A percentile compares a stretch with the other conserved stretches of the same genome.
Conservation (phyloP, 2,888 invertebrate genomes). For the Orchesellides sinensis region DNA sequence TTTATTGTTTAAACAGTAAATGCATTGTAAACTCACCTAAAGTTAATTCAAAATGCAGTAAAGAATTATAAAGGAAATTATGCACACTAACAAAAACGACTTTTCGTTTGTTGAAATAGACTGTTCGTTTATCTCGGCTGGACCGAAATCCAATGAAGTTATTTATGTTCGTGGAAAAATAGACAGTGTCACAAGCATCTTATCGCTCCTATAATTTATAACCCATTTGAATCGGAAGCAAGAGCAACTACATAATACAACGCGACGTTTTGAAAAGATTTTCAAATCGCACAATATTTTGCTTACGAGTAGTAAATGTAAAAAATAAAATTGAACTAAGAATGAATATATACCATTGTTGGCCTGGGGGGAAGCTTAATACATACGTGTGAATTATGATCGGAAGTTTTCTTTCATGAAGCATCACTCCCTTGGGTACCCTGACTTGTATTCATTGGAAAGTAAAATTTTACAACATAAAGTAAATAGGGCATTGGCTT, state of each 20-base stretch:
- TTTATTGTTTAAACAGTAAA: no score
- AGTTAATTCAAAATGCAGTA: no score
- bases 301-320: slow-evolving; percentile 2
- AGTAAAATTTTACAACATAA: slow-evolving; percentile 42
- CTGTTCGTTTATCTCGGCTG: slow-evolving; percentile 50
- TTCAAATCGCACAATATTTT: slow-evolving; percentile 25
- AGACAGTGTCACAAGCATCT: slow-evolving; percentile 64
- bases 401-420: slow-evolving; percentile 66
- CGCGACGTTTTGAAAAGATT: neutral
- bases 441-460: slow-evolving; percentile 46
- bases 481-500: slow-evolving; percentile 56
- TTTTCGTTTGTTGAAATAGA: no score
- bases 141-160: slow-evolving; percentile 55
- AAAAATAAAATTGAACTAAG: slow-evolving; percentile 32
- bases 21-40: no score
- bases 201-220: slow-evolving; percentile 61
- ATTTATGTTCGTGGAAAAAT: slow-evolving; percentile 50
- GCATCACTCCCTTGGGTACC: slow-evolving; percentile 65
- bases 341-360: slow-evolving; percentile 45
- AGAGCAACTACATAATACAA: neutral
- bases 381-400: slow-evolving; percentile 65
- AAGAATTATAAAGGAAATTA: no score
- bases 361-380: slow-evolving; percentile 60
- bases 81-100: no score
- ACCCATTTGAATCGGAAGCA: slow-evolving; percentile 52